These are phyloP conservation scores for Strigops habroptila DNA, from an alignment of 2,113 vertebrate species.

Conservation along the genomic window DNA sequence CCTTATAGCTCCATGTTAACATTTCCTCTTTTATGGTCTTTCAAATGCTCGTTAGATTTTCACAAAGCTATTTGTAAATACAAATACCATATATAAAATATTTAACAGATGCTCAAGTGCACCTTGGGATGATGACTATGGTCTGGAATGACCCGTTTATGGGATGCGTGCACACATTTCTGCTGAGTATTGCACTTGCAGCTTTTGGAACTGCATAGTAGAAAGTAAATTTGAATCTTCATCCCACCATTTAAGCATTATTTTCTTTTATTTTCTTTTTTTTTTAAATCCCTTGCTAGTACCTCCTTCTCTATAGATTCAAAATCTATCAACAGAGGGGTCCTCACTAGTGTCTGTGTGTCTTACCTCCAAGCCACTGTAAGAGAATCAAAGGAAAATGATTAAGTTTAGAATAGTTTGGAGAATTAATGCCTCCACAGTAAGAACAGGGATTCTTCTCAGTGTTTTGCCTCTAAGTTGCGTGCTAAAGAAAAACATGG, in stretches of 20 bases:
- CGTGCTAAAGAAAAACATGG: not conserved
- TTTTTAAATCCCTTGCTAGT: not conserved
- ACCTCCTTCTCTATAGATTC: not conserved
- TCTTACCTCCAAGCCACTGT: not conserved
- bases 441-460: not conserved
- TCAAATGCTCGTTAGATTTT: not conserved
- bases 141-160: slow-evolving; percentile 23
- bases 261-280: not conserved
- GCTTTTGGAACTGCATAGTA: not conserved
- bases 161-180: not conserved
- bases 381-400: not conserved
- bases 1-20: not conserved
- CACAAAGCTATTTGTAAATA: slow-evolving; percentile 22
- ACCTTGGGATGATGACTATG: slow-evolving; percentile 17
- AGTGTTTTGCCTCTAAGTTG: not conserved
- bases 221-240: not conserved
- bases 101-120: slow-evolving; percentile 36
- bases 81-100: slow-evolving; percentile 44
- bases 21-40: slow-evolving; percentile 30
- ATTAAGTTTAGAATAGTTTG: not conserved
- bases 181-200: slow-evolving; percentile 1
- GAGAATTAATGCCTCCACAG: not conserved
- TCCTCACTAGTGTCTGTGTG: not conserved
- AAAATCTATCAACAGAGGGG: not conserved
- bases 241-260: not conserved